Conservation (phyloP, 1,140 invertebrate species). For the Sinonovacula constricta region DNA sequence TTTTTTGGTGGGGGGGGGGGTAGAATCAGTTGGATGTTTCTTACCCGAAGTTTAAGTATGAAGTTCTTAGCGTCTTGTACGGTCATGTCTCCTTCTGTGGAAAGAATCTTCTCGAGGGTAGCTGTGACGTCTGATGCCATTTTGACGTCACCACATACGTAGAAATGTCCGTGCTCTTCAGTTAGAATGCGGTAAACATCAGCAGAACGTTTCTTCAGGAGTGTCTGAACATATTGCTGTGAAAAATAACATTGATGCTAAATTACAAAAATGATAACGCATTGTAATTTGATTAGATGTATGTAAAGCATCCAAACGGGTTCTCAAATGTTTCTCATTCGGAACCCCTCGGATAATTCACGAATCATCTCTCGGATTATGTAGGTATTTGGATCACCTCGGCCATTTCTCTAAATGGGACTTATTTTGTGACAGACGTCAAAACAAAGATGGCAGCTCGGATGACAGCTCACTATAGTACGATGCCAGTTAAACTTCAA, state of each 20-base stretch:
- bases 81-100: conserved; percentile 88
- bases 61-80: conserved; percentile 91
- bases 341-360: too few species aligned
- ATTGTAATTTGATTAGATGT: neutral
- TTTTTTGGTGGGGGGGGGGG: too few species aligned
- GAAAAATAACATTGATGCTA: conserved; percentile 65
- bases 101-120: conserved; percentile 75
- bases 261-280: conserved; percentile 63
- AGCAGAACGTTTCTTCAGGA: conserved; percentile 87
- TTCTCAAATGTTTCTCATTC: too few species aligned
- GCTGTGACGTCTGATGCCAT: conserved; percentile 79
- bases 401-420: too few species aligned
- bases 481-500: too few species aligned
- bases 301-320: neutral
- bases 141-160: conserved; percentile 94
- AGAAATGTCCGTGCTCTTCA: conserved; percentile 92
- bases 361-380: too few species aligned
- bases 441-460: too few species aligned
- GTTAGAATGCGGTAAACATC: conserved; percentile 89
- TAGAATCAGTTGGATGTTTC: too few species aligned
- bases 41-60: conserved; percentile 91
- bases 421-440: too few species aligned
- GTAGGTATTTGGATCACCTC: too few species aligned
- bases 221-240: conserved; percentile 96
- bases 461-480: too few species aligned